A percentile compares a stretch with the other conserved stretches of the same genome.
These are phyloP conservation scores for Yponomeuta sedellus DNA, from an alignment of 2,888 invertebrate genomes.

Conservation along the genomic window DNA sequence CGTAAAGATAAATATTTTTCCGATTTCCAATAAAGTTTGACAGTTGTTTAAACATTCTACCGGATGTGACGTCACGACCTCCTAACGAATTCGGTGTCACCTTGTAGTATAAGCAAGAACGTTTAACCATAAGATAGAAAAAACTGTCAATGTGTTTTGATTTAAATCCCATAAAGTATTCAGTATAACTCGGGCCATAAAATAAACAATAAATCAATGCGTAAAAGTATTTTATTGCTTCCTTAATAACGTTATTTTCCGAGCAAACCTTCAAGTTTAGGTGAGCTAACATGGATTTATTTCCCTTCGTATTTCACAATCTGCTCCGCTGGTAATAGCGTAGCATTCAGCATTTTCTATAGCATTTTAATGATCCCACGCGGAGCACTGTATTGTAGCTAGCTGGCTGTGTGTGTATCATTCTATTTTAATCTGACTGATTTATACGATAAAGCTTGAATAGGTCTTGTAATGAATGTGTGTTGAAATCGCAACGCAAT, in stretches of 20 bases:
- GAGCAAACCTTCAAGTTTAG: background rate
- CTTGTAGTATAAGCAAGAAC: background rate
- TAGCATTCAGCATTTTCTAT: background rate
- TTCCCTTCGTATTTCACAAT: background rate
- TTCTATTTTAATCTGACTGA: background rate
- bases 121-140: too few relatives aligned
- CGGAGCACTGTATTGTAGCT: background rate
- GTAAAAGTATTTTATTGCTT: background rate
- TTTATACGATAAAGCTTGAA: background rate
- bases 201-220: background rate
- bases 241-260: slow-evolving; percentile 1
- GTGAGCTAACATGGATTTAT: background rate
- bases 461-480: background rate
- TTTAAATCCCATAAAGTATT: background rate
- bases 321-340: background rate
- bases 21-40: too few relatives aligned
- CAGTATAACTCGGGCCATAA: background rate
- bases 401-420: background rate
- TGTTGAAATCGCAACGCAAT: background rate
- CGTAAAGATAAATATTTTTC: too few relatives aligned
- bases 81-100: too few relatives aligned
- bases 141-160: background rate
- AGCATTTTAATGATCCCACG: background rate
- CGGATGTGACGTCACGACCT: too few relatives aligned
- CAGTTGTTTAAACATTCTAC: too few relatives aligned